Evolutionary conservation across 2,888 invertebrate species (phyloP), one percentile per base, ranked within the genome.

Genomic region (Drosophila fungiperda): DNA sequence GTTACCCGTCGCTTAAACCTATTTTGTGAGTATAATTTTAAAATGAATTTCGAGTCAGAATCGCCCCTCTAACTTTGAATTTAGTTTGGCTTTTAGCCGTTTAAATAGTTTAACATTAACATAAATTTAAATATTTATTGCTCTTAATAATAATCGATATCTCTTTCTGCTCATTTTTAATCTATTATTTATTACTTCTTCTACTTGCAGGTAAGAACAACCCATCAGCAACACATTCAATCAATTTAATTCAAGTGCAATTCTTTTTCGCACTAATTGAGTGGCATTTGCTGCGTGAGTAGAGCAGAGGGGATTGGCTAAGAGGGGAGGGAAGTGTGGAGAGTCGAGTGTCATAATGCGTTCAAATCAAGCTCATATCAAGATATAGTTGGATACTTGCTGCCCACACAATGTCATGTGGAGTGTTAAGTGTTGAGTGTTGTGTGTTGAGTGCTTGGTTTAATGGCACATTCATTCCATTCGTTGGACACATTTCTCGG

Each of bases 121-220:
- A 12, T 20, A 20, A 53, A 53, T 50, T 12, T 3, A n/a, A 6
- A n/a, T 26, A n/a, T 17, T n/a, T 17, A 26, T 7, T 26, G 3
- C 36, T 26, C 26, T 38, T 7, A 1, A 17, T 38, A 38, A 42
- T 62, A 50, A 63, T 45, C 33, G 0, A 5, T 15, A 3, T 23
- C 12, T 15, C 8, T 23, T 12, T 15, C 15, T 45, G 45, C 36
- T 55, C 12, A 7, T 38, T 38, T 12, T 54, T 65, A 50, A 64
- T 49, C 36, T 5, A 2, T 38, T 61, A 54, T 20, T 58, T 20
- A 17, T 23, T 29, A 61, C 40, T 71, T 45, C 38, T 53, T 74
- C 35, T 70, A 38, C 20, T 78, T 80, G 40, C 76, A 85, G 87
- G 87, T 87, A 84, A 80, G 82, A 67, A n/a, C 11, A 26, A 67